Evolutionary conservation across 2,888 invertebrate species (phyloP).

Genomic region (Fissipunctia ypsillon): DNA sequence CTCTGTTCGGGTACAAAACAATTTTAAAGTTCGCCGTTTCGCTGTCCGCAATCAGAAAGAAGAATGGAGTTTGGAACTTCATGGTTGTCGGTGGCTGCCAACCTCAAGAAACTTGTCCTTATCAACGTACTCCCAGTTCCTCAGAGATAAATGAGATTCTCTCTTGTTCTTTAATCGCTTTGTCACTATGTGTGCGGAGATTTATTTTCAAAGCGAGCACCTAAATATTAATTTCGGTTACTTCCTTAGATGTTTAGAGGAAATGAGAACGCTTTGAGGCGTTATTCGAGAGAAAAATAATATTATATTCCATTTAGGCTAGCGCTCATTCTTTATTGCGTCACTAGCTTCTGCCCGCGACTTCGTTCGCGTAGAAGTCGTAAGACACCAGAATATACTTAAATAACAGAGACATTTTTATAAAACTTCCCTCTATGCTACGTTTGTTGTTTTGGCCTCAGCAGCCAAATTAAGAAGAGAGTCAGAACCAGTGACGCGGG

Average conservation of each 20-base stretch:
- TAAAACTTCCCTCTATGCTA: no score
- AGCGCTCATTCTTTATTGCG: conserved; percentile 14
- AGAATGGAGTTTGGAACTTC: conserved; percentile 64
- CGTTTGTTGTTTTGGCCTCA: no score
- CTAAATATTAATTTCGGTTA: conserved; percentile 54
- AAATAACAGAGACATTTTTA: no score
- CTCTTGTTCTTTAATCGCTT: conserved; percentile 62
- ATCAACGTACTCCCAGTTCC: conserved; percentile 57
- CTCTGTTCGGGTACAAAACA: conserved; percentile 50
- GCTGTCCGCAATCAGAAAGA: conserved; percentile 64
- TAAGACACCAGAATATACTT: no score
- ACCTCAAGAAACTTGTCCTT: conserved; percentile 56
- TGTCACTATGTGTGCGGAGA: conserved; percentile 50
- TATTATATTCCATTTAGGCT: conserved; percentile 20
- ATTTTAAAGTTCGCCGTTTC: conserved; percentile 63
- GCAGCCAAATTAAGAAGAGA: no score
- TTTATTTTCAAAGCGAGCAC: conserved; percentile 54
- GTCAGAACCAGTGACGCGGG: no score
- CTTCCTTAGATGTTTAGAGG: conserved; percentile 44
- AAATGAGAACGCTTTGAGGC: conserved; percentile 46
- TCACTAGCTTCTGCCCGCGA: no score
- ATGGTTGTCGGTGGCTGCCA: conserved; percentile 48
- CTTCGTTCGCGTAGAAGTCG: no score
- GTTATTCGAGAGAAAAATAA: conserved; percentile 23
- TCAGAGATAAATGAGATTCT: conserved; percentile 62